These are phyloP conservation scores for Oryzias celebensis DNA, from an alignment of 2,113 vertebrate species.

Conservation along the genomic window DNA sequence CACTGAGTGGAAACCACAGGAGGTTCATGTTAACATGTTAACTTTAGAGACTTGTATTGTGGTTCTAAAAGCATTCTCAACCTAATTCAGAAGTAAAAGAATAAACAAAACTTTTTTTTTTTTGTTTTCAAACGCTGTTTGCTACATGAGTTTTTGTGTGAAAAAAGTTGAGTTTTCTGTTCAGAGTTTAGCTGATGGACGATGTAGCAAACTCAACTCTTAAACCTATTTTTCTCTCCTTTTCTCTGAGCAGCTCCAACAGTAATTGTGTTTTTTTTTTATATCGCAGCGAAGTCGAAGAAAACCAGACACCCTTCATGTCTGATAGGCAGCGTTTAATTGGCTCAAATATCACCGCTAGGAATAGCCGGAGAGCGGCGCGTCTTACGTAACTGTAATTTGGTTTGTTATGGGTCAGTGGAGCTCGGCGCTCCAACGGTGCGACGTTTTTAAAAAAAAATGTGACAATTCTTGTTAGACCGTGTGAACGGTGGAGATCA, in stretches of 20 bases:
- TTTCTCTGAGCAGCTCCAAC: conserved; percentile 17
- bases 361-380: conserved; percentile 48
- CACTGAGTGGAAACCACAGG: too few relatives aligned
- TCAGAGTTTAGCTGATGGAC: too few relatives aligned
- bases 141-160: too few relatives aligned
- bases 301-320: conserved; percentile 56
- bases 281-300: conserved; percentile 32
- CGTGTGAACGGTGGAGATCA: conserved; percentile 44
- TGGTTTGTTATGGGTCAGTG: conserved; percentile 67
- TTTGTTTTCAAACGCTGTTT: too few relatives aligned
- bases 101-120: too few relatives aligned
- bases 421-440: conserved; percentile 39
- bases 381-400: conserved; percentile 55
- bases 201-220: neutral
- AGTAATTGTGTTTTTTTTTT: conserved; percentile 33
- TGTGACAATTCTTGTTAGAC: conserved; percentile 59
- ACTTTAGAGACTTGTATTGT: too few relatives aligned
- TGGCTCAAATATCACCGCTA: conserved; percentile 60
- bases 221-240: neutral
- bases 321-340: conserved; percentile 59
- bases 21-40: too few relatives aligned
- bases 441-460: conserved; percentile 20
- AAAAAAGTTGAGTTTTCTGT: too few relatives aligned
- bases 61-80: too few relatives aligned
- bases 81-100: too few relatives aligned